Evolutionary conservation across 2,113 vertebrate species (phyloP).

Genomic region (Cacatua alba): DNA sequence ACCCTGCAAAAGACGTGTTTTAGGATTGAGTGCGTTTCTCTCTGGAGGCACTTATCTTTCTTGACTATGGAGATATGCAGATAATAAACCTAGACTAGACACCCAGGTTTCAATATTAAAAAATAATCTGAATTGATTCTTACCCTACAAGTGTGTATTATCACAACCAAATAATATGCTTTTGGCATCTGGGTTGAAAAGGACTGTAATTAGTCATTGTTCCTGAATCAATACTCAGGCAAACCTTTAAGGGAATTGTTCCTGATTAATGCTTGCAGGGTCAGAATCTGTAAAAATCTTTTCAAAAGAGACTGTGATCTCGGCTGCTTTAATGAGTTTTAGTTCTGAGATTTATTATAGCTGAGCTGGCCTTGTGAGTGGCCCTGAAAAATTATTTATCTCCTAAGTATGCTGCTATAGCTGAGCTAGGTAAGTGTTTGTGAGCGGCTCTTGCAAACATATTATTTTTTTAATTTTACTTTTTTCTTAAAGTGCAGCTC

Average conservation of each 20-base stretch:
- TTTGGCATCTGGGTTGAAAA: background rate
- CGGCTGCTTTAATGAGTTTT: background rate
- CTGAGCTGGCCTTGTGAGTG: background rate
- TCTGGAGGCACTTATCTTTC: background rate
- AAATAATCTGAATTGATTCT: background rate
- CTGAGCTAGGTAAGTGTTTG: background rate
- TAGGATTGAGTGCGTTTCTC: background rate
- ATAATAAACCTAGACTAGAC: background rate
- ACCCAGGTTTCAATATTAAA: background rate
- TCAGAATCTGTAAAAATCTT: background rate
- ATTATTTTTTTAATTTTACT: background rate
- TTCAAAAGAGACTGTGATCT: background rate
- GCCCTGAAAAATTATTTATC: background rate
- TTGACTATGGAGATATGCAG: background rate
- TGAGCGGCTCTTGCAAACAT: background rate
- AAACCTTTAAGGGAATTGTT: background rate
- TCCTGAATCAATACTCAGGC: background rate
- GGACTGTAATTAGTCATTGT: background rate
- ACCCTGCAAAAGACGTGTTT: background rate
- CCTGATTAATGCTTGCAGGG: background rate
- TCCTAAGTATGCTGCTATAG: background rate
- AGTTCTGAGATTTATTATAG: background rate
- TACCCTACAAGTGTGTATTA: background rate
- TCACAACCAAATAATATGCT: background rate
- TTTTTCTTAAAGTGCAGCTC: background rate